These are phyloP conservation scores for Orius laevigatus DNA, from an alignment of 1,140 invertebrate genomes.

Conservation along the genomic window DNA sequence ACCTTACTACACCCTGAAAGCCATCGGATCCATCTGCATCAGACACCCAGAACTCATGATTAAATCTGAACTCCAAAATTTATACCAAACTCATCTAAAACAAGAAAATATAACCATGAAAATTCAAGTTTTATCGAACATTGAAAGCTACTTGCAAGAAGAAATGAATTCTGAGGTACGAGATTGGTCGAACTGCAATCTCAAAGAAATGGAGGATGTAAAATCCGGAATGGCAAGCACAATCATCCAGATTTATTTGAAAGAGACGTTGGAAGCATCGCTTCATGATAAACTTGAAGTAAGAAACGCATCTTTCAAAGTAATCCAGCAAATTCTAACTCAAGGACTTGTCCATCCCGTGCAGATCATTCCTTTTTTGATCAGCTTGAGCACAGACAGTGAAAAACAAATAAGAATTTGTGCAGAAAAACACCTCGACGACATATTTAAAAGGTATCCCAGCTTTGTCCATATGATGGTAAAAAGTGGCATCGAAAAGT, in stretches of 20 bases:
- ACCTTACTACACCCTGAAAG: constrained; percentile 68
- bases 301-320: constrained; percentile 70
- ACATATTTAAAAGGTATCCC: constrained; percentile 98
- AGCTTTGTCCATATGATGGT: constrained; percentile 92
- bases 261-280: constrained; percentile 85
- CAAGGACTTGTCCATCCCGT: constrained; percentile 97
- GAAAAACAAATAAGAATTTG: constrained; percentile 72
- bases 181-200: constrained; percentile 92
- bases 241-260: constrained; percentile 93
- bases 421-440: constrained; percentile 89
- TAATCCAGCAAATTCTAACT: constrained; percentile 82
- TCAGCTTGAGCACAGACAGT: constrained; percentile 91
- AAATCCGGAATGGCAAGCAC: constrained; percentile 94
- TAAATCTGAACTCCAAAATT: constrained; percentile 63
- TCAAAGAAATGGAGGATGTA: constrained; percentile 90
- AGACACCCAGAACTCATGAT: constrained; percentile 92
- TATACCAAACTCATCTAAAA: constrained; percentile 73
- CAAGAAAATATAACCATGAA: constrained; percentile 60
- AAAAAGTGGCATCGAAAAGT: constrained; percentile 68
- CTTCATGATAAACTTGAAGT: constrained; percentile 66
- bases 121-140: constrained; percentile 70
- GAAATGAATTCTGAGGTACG: too few species aligned
- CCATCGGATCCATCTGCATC: constrained; percentile 82
- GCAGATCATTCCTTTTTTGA: constrained; percentile 91
- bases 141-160: constrained; percentile 87